A percentile compares a stretch with the other conserved stretches of the same genome.
Evolutionary conservation across 2,888 invertebrate species (phyloP).

Genomic region (Dryocosmus kuriphilus): DNA sequence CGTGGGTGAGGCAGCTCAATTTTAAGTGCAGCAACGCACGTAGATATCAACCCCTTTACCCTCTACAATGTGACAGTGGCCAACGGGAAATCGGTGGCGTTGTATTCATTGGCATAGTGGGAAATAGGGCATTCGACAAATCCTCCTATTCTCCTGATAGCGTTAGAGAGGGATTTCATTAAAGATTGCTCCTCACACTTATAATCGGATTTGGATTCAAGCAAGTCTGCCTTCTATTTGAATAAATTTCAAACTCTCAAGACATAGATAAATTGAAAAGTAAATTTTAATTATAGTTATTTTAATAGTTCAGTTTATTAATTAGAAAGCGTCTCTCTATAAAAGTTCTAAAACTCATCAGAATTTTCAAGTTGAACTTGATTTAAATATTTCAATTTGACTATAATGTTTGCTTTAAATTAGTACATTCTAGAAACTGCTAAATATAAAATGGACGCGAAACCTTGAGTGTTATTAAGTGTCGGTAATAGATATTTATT

Average conservation of each 20-base stretch:
- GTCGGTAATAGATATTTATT: too few species aligned
- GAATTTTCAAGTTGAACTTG: too few species aligned
- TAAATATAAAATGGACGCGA: too few species aligned
- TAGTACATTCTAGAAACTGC: too few species aligned
- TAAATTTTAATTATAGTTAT: neutral
- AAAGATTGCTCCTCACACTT: conserved; percentile 19
- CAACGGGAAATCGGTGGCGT: conserved; percentile 27
- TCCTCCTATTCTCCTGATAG: conserved; percentile 26
- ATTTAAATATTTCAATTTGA: too few species aligned
- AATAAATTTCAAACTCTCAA: neutral
- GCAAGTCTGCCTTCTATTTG: neutral
- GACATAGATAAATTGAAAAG: neutral
- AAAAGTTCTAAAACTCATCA: too few species aligned
- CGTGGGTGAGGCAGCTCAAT: conserved; percentile 14
- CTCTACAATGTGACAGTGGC: conserved; percentile 25
- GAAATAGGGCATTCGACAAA: conserved; percentile 34
- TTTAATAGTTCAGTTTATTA: too few species aligned
- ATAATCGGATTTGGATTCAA: conserved; percentile 25
- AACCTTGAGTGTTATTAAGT: too few species aligned
- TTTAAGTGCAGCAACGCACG: conserved; percentile 9
- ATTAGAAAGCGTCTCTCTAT: too few species aligned
- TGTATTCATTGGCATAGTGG: conserved; percentile 18
- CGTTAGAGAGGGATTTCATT: conserved; percentile 26
- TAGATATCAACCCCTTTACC: conserved; percentile 23
- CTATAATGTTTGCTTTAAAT: too few species aligned